Conservation (phyloP, 92 coral and sea anemone genomes). For the Epizoanthus stellaris region DNA sequence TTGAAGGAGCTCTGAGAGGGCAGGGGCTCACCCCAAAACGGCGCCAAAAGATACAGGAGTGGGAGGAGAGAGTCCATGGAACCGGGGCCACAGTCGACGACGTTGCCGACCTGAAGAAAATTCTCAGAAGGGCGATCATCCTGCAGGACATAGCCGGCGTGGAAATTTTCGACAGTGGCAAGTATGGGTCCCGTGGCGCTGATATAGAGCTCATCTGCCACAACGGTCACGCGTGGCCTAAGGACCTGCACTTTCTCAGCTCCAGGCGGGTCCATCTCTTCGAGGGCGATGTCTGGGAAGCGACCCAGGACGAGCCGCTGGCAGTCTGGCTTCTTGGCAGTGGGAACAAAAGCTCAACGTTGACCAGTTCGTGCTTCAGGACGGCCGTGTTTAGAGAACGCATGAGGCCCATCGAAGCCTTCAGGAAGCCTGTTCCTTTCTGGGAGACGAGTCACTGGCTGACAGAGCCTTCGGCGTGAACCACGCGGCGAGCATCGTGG, state of each 20-base stretch:
- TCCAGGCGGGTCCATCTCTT: not conserved
- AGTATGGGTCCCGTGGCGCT: too few species aligned
- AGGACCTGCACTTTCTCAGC: conserved; percentile 1
- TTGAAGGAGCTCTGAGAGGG: conserved; percentile 8
- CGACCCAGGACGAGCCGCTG: not conserved
- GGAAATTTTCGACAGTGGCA: not conserved
- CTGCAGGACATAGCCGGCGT: conserved; percentile 28
- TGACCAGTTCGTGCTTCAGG: not conserved
- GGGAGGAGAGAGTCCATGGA: too few species aligned
- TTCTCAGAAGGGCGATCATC: conserved; percentile 5
- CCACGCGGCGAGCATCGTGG: conserved; percentile 21
- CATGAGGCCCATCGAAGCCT: not conserved
- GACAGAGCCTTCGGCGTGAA: conserved; percentile 19
- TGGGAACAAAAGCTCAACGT: not conserved
- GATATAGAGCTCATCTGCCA: too few species aligned
- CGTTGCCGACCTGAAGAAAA: conserved; percentile 7
- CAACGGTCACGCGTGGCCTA: not conserved
- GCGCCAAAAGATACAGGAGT: not conserved
- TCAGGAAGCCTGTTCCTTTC: not conserved
- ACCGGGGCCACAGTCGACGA: conserved; percentile 20
- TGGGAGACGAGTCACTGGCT: not conserved
- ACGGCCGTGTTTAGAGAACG: not conserved
- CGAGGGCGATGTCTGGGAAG: not conserved
- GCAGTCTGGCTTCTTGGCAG: conserved; percentile 31
- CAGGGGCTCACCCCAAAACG: too few species aligned